Conservation (phyloP, 2,113 vertebrate genomes). For the Fregata magnificens region DNA sequence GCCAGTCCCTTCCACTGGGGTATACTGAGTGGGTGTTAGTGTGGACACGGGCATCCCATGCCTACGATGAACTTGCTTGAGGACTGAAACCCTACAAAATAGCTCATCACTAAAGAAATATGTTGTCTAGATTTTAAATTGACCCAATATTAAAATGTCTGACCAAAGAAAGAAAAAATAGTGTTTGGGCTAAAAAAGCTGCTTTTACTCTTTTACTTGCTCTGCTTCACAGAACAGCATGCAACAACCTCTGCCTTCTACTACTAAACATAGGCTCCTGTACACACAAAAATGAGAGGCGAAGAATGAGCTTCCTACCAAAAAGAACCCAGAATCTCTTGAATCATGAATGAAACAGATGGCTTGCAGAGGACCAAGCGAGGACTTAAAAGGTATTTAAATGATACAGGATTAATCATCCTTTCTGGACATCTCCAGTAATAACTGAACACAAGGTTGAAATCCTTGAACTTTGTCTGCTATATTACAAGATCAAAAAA, state of each 20-base stretch:
- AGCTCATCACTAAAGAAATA: background rate
- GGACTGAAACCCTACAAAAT: background rate
- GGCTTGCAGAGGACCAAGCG: background rate
- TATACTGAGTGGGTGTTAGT: background rate
- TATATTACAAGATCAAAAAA: background rate
- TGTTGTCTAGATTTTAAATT: background rate
- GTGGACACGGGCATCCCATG: background rate
- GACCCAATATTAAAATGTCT: background rate
- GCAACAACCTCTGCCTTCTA: background rate
- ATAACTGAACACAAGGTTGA: background rate
- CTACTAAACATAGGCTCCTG: background rate
- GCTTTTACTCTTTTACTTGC: background rate
- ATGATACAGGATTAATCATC: background rate
- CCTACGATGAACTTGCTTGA: background rate
- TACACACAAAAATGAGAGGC: background rate
- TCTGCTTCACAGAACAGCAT: background rate
- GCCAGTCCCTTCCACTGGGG: background rate
- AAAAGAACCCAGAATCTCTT: background rate
- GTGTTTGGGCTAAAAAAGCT: background rate
- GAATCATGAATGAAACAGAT: constrained; percentile 6
- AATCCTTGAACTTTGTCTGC: background rate
- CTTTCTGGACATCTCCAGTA: background rate
- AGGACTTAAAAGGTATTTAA: background rate
- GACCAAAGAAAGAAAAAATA: background rate
- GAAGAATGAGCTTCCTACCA: background rate